These are phyloP conservation scores for Drosophila sproati DNA, from an alignment of 1,140 invertebrate genomes.

Conservation along the genomic window DNA sequence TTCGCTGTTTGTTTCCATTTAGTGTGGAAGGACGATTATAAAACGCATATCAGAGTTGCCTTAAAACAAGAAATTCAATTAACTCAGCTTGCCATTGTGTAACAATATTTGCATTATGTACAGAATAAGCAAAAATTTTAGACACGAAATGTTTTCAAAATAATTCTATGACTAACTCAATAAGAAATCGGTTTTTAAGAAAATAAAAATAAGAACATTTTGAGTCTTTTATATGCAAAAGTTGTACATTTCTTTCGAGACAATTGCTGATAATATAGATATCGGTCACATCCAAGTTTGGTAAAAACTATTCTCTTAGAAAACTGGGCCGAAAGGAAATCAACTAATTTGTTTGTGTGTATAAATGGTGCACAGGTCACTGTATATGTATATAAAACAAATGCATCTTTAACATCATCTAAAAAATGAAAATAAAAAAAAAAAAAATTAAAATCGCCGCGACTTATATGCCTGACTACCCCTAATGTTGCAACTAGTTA, in stretches of 20 bases:
- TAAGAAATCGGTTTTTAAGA: constrained; percentile 14
- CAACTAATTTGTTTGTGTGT: too few species aligned
- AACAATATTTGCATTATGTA: background rate
- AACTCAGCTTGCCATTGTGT: background rate
- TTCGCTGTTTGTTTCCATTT: background rate
- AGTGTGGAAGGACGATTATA: background rate
- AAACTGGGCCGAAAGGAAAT: too few species aligned
- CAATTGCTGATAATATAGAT: background rate
- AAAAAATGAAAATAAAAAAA: background rate
- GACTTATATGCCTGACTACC: constrained; percentile 12
- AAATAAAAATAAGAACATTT: constrained; percentile 2
- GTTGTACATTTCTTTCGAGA: background rate
- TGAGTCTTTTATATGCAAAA: background rate
- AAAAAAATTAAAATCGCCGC: background rate
- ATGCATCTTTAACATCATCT: background rate
- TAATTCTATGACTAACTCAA: background rate
- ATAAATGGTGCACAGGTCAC: background rate
- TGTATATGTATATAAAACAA: background rate
- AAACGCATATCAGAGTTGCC: background rate
- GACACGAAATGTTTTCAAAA: background rate
- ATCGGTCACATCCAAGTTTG: background rate
- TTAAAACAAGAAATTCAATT: background rate
- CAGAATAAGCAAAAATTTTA: constrained; percentile 1
- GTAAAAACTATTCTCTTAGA: background rate
- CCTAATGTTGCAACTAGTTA: constrained; percentile 27